phyloP scores from a whole-genome alignment of 1,140 invertebrate genomes.

The Tetraneura akinire region DNA sequence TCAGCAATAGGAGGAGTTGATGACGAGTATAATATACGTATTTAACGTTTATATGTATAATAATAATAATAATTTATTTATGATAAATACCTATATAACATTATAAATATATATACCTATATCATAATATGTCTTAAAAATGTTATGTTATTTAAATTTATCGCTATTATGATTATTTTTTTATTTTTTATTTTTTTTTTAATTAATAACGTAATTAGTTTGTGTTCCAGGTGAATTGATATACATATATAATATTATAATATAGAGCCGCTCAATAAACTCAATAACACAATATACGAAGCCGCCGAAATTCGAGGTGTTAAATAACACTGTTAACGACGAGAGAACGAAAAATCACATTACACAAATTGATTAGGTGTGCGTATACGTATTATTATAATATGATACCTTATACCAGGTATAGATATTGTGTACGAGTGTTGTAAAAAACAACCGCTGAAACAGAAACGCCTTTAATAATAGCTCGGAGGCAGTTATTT shows the following conservation, averaged over 20 bases:
- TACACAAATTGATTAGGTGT: slow-evolving; percentile 38
- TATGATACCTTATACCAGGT: no score
- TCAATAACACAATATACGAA: not conserved
- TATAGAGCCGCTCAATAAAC: not conserved
- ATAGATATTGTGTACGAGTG: no score
- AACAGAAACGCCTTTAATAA: slow-evolving; percentile 40
- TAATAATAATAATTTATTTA: no score
- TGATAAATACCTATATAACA: no score
- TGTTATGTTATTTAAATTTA: slow-evolving; percentile 1
- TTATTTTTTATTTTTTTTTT: not conserved
- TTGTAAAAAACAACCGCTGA: not conserved
- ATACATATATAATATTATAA: not conserved
- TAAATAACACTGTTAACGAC: slow-evolving; percentile 31
- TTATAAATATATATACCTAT: no score
- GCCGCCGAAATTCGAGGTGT: slow-evolving; percentile 6
- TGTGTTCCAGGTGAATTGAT: not conserved
- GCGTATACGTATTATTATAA: not conserved
- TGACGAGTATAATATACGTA: not conserved
- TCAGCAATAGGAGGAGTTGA: not conserved
- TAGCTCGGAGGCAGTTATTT: slow-evolving; percentile 17
- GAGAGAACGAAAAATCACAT: slow-evolving; percentile 20
- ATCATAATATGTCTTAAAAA: not conserved
- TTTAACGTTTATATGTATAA: no score
- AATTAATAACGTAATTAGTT: slow-evolving; percentile 8
- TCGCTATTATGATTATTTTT: no score